Evolutionary conservation across 1,140 invertebrate species (phyloP), one percentile per base, ranked within the genome.

Genomic region (Galendromus occidentalis): DNA sequence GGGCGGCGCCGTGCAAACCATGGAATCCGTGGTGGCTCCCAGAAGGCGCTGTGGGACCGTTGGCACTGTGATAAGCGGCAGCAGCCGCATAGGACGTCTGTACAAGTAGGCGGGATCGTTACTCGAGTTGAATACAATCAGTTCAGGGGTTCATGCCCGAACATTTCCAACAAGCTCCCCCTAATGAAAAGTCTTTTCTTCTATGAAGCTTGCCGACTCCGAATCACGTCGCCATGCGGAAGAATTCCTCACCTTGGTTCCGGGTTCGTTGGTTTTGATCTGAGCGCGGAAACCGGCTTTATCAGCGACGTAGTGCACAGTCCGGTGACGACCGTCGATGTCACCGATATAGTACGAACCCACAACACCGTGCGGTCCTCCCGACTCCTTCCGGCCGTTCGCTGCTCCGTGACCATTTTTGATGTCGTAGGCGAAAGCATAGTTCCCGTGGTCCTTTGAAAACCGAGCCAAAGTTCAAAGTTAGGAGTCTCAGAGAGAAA

Each of bases 311-410:
- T 59, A 59, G 33, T 59, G 51, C 1, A 59, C 51, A 5, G 51
- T 59, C 25, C 51, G 25, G 25, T 59, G 51, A 59, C 51, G 51
- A 20, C 51, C 51, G 33, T 59, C 51, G 33, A 59, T 9, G 33
- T 59, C 51, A 25, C 51, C 51, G 22, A 59, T 59, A 22, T 59
- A 59, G 51, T 59, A 59, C 14, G 51, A 59, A 22, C 51, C 51
- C 1, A 25, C 14, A 59, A 59, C 51, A 33, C 51, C 51, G 22
- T 59, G 51, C 2, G 51, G 51, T 25, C 51, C 51, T 17, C 51
- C 51, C 17, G 25, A 25, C 33, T 59, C 51, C 33, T 59, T 59
- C 22, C 51, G 14, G 2, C 51, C 51, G 20, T 59, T 59, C 14
- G 33, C 51, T 17, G 51, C 51, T 25, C 51, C 51, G 25, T 59